These are phyloP conservation scores for Rhinogobius similis DNA, from an alignment of 2,113 vertebrate genomes.

Conservation along the genomic window DNA sequence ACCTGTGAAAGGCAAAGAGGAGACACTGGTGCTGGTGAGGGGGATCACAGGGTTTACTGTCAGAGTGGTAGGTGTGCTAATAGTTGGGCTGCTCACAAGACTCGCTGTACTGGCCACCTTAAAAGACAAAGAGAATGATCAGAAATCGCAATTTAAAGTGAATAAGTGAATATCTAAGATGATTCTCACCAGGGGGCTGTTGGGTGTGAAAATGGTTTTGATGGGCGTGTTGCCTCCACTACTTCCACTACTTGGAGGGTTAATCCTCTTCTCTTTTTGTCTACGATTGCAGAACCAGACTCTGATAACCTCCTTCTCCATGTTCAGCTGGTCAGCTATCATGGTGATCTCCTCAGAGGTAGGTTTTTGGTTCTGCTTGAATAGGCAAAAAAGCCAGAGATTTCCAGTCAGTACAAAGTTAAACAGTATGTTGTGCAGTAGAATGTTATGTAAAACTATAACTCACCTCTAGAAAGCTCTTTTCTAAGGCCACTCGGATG, in stretches of 20 bases:
- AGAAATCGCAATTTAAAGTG: background rate
- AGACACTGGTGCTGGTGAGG: constrained; percentile 89
- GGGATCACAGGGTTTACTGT: constrained; percentile 95
- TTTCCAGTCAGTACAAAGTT: constrained; percentile 68
- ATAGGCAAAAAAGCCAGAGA: constrained; percentile 73
- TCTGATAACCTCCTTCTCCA: constrained; percentile 99
- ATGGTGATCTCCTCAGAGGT: constrained; percentile 99
- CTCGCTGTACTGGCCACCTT: constrained; percentile 97
- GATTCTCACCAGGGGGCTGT: constrained; percentile 88
- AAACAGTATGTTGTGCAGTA: background rate
- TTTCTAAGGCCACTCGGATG: constrained; percentile 99
- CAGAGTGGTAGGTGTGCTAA: constrained; percentile 90
- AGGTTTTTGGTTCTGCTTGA: constrained; percentile 99
- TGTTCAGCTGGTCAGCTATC: constrained; percentile 99
- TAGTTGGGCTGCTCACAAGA: constrained; percentile 89
- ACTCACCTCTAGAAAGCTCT: constrained; percentile 99
- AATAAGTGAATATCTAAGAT: background rate
- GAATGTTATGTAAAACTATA: background rate
- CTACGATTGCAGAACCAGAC: constrained; percentile 99
- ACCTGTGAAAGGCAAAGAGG: constrained; percentile 90
- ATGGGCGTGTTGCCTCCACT: constrained; percentile 87
- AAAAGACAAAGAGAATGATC: background rate
- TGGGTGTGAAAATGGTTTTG: constrained; percentile 94
- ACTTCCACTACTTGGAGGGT: constrained; percentile 92
- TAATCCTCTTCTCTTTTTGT: constrained; percentile 99